A percentile compares a stretch with the other conserved stretches of the same genome.
Evolutionary conservation across 2,797 vertebrate species (phyloP).

Genomic region (Sebastes melanostomus): DNA sequence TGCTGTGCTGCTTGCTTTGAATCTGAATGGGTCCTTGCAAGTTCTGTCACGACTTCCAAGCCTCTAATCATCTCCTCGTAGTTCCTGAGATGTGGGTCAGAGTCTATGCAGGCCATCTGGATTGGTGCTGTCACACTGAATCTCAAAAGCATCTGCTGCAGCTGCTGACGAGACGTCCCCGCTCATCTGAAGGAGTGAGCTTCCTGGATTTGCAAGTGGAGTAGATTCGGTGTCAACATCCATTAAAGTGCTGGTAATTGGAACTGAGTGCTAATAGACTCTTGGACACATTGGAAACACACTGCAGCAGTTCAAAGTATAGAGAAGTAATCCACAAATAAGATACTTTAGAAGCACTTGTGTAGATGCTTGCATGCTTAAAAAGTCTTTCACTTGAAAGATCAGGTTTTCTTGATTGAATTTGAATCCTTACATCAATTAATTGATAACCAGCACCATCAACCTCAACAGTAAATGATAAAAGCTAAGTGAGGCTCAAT

Average conservation of each 20-base stretch:
- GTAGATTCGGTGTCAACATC: constrained; percentile 75
- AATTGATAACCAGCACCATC: background rate
- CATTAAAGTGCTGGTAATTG: constrained; percentile 75
- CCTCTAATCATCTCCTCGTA: constrained; percentile 42
- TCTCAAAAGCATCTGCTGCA: constrained; percentile 56
- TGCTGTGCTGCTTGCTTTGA: constrained; percentile 22
- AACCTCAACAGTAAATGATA: background rate
- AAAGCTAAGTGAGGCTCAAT: background rate
- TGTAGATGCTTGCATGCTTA: background rate
- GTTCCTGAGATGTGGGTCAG: constrained; percentile 59
- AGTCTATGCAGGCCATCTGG: constrained; percentile 41
- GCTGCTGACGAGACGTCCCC: constrained; percentile 46
- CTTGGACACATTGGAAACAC: constrained; percentile 70
- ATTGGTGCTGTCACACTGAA: constrained; percentile 57
- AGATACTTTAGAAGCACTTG: constrained; percentile 27
- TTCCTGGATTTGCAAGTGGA: constrained; percentile 65
- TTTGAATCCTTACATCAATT: background rate
- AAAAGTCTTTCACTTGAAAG: background rate
- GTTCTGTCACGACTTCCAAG: constrained; percentile 59
- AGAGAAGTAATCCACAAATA: constrained; percentile 49
- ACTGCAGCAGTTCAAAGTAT: constrained; percentile 55
- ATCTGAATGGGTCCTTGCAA: constrained; percentile 56
- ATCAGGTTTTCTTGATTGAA: background rate
- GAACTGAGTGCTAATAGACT: constrained; percentile 74
- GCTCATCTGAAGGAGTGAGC: constrained; percentile 55